Conservation (phyloP, 2,797 vertebrate genomes). For the Columba guinea region DNA sequence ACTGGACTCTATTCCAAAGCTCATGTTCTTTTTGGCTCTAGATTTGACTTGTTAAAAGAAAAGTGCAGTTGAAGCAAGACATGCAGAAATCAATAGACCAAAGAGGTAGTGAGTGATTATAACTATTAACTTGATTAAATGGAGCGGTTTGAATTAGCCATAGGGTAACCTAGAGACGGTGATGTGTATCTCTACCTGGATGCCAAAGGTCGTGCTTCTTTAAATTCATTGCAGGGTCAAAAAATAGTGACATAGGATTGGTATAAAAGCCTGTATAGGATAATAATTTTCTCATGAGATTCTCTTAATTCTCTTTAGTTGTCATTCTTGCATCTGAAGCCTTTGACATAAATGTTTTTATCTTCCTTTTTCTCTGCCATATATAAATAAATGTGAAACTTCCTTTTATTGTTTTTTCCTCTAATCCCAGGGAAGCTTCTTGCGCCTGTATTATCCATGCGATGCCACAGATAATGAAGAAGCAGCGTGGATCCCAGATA, state of each 20-base stretch:
- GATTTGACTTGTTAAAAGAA: neutral
- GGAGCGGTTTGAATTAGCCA: neutral
- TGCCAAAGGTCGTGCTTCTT: neutral
- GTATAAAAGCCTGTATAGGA: neutral
- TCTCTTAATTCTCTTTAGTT: neutral
- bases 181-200: neutral
- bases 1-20: neutral
- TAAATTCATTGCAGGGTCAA: neutral
- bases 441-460: constrained; percentile 92
- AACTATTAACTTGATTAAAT: neutral
- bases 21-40: neutral
- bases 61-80: neutral
- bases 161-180: neutral
- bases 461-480: constrained; percentile 62
- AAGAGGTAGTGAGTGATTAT: neutral
- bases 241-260: neutral
- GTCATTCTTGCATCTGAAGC: neutral
- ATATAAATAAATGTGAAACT: neutral
- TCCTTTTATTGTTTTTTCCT: neutral
- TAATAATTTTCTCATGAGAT: neutral
- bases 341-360: neutral
- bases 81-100: neutral
- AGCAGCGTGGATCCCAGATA: constrained; percentile 88
- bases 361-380: neutral
- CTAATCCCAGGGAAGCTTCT: constrained; percentile 84